phyloP scores from a whole-genome alignment of 2,797 vertebrate species.

The Sarcoramphus papa region DNA sequence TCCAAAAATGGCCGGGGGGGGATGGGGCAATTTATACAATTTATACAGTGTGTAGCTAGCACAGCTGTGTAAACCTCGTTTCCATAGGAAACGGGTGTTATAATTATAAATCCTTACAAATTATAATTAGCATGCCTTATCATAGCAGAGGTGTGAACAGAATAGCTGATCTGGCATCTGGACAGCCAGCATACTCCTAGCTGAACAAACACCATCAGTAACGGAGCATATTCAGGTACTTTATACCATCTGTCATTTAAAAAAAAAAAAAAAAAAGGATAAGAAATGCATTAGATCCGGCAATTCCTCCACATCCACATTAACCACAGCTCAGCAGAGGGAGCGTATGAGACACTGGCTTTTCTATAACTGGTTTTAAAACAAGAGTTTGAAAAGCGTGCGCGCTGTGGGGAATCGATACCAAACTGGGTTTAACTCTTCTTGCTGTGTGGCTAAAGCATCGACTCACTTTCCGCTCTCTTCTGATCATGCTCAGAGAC shows the following conservation, averaged over 20 bases:
- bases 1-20: background rate
- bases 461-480: background rate
- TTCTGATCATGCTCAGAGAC: background rate
- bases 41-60: background rate
- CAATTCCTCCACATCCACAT: background rate
- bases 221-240: background rate
- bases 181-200: background rate
- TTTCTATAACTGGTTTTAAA: background rate
- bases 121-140: conserved; percentile 2
- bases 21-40: background rate
- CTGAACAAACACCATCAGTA: background rate
- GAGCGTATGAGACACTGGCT: rapidly evolving
- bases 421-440: background rate
- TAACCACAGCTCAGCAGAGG: background rate
- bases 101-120: conserved; percentile 27
- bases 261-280: too few relatives aligned
- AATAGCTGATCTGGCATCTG: conserved; percentile 17
- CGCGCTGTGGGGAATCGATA: rapidly evolving
- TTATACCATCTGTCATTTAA: background rate
- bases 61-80: conserved; percentile 11
- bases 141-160: conserved; percentile 9
- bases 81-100: conserved; percentile 5
- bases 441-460: rapidly evolving
- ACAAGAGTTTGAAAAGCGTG: background rate
- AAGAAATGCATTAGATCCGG: background rate